Conservation (phyloP, 2,113 vertebrate genomes). For the Hemiprocne comata region DNA sequence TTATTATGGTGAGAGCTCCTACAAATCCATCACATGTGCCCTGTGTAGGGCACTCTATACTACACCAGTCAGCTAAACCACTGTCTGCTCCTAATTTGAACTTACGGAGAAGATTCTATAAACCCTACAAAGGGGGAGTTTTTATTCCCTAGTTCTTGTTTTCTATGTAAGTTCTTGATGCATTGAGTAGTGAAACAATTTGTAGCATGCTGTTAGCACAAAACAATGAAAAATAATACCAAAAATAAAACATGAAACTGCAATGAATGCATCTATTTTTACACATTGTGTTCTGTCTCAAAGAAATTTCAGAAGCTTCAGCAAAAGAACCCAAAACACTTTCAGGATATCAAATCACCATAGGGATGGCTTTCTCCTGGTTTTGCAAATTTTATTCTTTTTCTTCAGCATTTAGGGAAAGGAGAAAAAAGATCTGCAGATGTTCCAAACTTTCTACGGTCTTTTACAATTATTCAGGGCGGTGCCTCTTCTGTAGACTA, state of each 20-base stretch:
- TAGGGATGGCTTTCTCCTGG: neutral
- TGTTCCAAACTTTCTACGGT: conserved; percentile 6
- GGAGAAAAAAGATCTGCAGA: neutral
- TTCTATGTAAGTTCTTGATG: conserved; percentile 38
- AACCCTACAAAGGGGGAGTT: neutral
- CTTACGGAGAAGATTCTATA: neutral
- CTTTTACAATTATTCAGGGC: conserved; percentile 25
- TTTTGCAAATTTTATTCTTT: neutral
- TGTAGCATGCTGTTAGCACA: conserved; percentile 51
- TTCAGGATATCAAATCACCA: conserved; percentile 5
- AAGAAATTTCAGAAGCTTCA: conserved; percentile 47
- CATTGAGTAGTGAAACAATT: conserved; percentile 58
- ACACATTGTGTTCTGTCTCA: conserved; percentile 29
- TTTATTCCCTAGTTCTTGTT: conserved; percentile 39
- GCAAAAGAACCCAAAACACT: conserved; percentile 7
- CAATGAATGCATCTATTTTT: conserved; percentile 56
- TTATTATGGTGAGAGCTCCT: neutral
- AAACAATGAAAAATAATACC: conserved; percentile 63
- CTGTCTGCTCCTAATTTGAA: neutral
- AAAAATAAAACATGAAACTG: conserved; percentile 62
- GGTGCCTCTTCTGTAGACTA: conserved; percentile 41
- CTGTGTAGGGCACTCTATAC: neutral
- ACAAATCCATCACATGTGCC: neutral
- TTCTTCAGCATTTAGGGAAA: neutral
- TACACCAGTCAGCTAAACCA: neutral